phyloP scores from a whole-genome alignment of 2,113 vertebrate genomes.

The Holacanthus passer region DNA sequence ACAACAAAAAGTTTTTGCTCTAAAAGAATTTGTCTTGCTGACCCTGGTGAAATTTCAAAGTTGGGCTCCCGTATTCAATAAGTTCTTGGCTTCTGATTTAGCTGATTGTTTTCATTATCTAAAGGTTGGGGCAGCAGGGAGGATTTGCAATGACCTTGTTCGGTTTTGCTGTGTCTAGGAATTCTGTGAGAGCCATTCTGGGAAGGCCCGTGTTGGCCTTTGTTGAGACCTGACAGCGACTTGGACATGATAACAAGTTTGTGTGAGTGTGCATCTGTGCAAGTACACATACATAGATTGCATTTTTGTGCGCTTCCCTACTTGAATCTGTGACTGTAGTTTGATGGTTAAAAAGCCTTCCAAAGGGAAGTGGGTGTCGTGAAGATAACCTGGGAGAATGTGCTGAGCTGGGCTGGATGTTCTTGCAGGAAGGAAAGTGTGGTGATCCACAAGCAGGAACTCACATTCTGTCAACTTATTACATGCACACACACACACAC shows the following conservation, averaged over 20 bases:
- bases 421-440: slow-evolving; percentile 75
- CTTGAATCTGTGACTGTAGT: slow-evolving; percentile 23
- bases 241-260: slow-evolving; percentile 19
- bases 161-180: slow-evolving; percentile 45
- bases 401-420: slow-evolving; percentile 76
- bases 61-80: neutral
- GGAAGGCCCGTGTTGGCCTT: slow-evolving; percentile 8
- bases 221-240: slow-evolving; percentile 37
- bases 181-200: slow-evolving; percentile 32
- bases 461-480: slow-evolving; percentile 68
- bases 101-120: slow-evolving; percentile 1
- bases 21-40: neutral
- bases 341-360: slow-evolving; percentile 48
- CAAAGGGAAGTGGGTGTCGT: slow-evolving; percentile 74
- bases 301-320: slow-evolving; percentile 9
- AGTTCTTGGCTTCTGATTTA: neutral
- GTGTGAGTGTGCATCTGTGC: slow-evolving; percentile 5
- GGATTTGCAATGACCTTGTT: slow-evolving; percentile 8
- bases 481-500: slow-evolving; percentile 24
- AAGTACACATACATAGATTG: slow-evolving; percentile 35
- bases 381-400: slow-evolving; percentile 80
- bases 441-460: slow-evolving; percentile 77
- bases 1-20: neutral
- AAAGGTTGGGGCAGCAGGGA: neutral
- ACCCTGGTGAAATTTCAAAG: neutral